Base-by-base conservation (phyloP, 1,140 invertebrate genomes). In the Elymnias hypermnestra region DNA sequence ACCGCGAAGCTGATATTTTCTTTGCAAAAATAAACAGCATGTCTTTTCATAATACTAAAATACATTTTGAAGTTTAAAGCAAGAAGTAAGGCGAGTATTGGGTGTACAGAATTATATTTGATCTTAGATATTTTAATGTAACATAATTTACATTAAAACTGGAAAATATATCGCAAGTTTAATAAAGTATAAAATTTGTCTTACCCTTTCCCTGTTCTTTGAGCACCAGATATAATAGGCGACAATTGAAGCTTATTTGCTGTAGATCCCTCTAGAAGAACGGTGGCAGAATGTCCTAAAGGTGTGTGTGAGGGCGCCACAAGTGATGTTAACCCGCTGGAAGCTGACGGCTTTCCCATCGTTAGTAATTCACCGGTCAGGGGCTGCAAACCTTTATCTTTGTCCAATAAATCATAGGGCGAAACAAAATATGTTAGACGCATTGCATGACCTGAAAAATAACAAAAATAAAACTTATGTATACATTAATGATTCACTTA, bases 341-440 rank as follows among this genome's bases (percentile, higher is more conserved):
- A 64, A 1, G 62, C 44, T 3, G 70, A 36, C 0, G 70, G 71
- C 31, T 77, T 77, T 12, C 92, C 91, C 45, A 90, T 88, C 37
- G 90, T 90, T 3, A 83, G 49, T 1, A 85, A 40, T 58, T 96
- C 94, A 9, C 91, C 87, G 41, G 91, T 94, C 43, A 97, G 86
- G 8, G 91, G 90, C 68, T 94, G 90, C 8, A 92, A 89, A n/a
- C 90, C 89, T 62, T 91, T 91, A 48, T 92, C 91, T 43, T 91
- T 88, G 83, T 97, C 93, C 52, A 97, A 87, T 9, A 98, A 87
- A 74, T 98, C 95, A 74, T 97, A 98, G 0, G 96, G 96, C n/a
- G 95, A 94, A 10, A 98, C 94, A 74, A 98, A 98, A 77, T 97
- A 99, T 0, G 95, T 97, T 7, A 98, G 78, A 62, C 94, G 94